These are phyloP conservation scores for Drosophila borborema DNA, from an alignment of 2,888 invertebrate species.

Conservation along the genomic window DNA sequence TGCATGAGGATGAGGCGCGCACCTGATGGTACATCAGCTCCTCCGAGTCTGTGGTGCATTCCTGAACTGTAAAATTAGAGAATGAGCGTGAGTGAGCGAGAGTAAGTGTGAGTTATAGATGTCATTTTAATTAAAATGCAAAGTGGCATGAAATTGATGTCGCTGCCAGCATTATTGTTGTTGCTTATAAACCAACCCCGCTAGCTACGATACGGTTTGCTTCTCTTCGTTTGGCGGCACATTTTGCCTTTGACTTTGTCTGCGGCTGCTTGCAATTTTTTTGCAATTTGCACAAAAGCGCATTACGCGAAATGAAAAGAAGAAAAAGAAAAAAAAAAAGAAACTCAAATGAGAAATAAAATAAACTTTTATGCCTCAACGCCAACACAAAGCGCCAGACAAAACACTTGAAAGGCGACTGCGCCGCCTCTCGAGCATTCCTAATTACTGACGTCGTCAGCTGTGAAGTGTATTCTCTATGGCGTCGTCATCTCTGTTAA, in stretches of 20 bases:
- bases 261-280: slow-evolving; percentile 66
- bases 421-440: slow-evolving; percentile 63
- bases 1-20: slow-evolving; percentile 88
- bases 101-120: slow-evolving; percentile 20
- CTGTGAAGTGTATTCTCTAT: slow-evolving; percentile 18
- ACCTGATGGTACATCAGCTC: slow-evolving; percentile 88
- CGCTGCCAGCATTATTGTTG: slow-evolving; percentile 40
- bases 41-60: slow-evolving; percentile 90
- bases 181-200: slow-evolving; percentile 10
- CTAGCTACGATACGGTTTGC: no score
- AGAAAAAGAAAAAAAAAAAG: not conserved
- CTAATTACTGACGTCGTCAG: slow-evolving; percentile 74
- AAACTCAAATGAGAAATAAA: slow-evolving; percentile 16
- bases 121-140: slow-evolving; percentile 76
- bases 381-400: slow-evolving; percentile 67
- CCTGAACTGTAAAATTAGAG: slow-evolving; percentile 85
- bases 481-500: slow-evolving; percentile 9
- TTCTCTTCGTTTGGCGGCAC: slow-evolving; percentile 41
- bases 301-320: slow-evolving; percentile 39
- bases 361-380: slow-evolving; percentile 67
- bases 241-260: slow-evolving; percentile 51
- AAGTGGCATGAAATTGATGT: slow-evolving; percentile 73
- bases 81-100: slow-evolving; percentile 12
- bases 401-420: slow-evolving; percentile 67
- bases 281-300: slow-evolving; percentile 75